Evolutionary conservation across 2,888 invertebrate species (phyloP), one percentile per base, ranked within the genome.

Genomic region (Orchesella flavescens): DNA sequence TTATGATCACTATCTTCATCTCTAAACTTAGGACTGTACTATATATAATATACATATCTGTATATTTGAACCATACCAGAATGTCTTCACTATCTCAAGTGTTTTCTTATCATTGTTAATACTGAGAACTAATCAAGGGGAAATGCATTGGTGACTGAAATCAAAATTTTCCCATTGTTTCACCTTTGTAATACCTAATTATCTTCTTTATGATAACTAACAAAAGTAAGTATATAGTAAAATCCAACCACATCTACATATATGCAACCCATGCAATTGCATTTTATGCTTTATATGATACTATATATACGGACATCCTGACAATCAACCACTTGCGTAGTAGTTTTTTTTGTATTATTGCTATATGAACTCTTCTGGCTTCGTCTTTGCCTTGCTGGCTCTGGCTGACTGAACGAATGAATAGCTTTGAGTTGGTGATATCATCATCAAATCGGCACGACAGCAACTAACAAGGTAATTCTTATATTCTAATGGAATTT

Each of bases 121-220:
- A 24, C 63, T 63, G 65, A 49, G 78, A 78, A 78, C 71, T 78
- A 78, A 78, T 72, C 78, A 78, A 78, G 34, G 46, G 71, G 72
- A 78, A 63, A 78, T 72, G 71, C 43, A 78, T 12, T 55, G 53
- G 10, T 13, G 13, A 44, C 49, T 78, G 24, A 78, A 78, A 71
- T 78, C 72, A 78, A 71, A 59, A 71, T 78, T 78, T 78, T 78
- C 71, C 72, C 73, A 80, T 73, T 80, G 72, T 73, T 73, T 80
- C 66, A 21, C 12, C 59, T 63, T 15, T 72, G 46, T 21, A 73
- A 57, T 74, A 24, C 65, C 53, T 65, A 74, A 74, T 76, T 76
- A 55, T 53, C 46, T 55, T 24, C 76, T 76, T 9, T 57, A 57
- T 57, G n/a, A 19, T 21, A 17, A 19, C n/a, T 57, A 49, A 12